These are phyloP conservation scores for Varanus salvator DNA, from an alignment of 2,113 vertebrate species.

Conservation along the genomic window DNA sequence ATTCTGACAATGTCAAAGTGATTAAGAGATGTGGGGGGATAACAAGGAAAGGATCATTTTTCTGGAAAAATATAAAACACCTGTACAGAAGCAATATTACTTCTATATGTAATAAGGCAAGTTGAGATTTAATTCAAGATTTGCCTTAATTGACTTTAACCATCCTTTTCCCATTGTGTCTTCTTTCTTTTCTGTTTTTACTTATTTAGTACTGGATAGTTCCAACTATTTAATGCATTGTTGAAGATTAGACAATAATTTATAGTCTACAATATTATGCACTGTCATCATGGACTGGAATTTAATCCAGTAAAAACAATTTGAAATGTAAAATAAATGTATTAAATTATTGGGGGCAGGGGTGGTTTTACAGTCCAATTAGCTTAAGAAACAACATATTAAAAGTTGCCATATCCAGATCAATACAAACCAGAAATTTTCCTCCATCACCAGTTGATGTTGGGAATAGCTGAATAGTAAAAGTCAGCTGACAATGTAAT, in stretches of 20 bases:
- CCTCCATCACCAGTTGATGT: background rate
- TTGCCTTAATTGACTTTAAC: background rate
- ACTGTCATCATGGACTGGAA: background rate
- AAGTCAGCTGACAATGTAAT: background rate
- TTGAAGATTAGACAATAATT: background rate
- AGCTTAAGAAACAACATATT: background rate
- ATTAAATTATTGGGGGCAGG: background rate
- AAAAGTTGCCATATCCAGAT: background rate
- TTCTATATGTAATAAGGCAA: background rate
- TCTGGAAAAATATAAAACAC: background rate
- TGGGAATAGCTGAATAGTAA: background rate
- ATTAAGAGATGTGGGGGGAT: background rate
- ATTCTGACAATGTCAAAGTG: background rate
- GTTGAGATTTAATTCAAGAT: background rate
- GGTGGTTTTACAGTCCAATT: background rate
- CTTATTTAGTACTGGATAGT: background rate
- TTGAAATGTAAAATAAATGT: background rate
- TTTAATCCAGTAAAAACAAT: background rate
- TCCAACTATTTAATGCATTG: background rate
- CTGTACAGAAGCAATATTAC: background rate
- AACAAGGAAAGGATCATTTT: background rate
- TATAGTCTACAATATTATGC: background rate
- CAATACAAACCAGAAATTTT: background rate
- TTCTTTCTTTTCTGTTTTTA: background rate
- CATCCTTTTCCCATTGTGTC: too few species aligned